Evolutionary conservation across 2,888 invertebrate genomes (phyloP), one percentile per base, ranked within the genome.

Genomic region (Suillia variegata): DNA sequence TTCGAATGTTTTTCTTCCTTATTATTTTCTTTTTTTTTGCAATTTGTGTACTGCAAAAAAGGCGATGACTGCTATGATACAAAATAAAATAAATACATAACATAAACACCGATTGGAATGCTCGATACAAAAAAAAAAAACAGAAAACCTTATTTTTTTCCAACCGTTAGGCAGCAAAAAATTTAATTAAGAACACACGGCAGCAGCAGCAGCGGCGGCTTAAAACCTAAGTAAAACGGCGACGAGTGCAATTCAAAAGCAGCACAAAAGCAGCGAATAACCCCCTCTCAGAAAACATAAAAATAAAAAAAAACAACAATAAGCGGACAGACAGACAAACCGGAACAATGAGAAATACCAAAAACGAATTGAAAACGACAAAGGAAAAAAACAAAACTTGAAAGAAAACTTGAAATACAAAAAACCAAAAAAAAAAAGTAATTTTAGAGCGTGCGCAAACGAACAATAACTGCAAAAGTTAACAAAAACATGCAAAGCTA

Each of bases 391-490:
- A 38, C 6, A 8, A 6, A 12, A 31, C 31, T 31, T 8, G n/a
- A 38, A 38, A 38, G 38, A 38, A 38, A 38, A 38, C 38, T 38
- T 38, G 38, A 38, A 31, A 6, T 31, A 31, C n/a, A n/a, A n/a
- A n/a, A n/a, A n/a, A n/a, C n/a, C n/a, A n/a, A n/a, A n/a, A n/a
- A n/a, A 26, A 38, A 4, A 10, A 38, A 38, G n/a, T n/a, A 38
- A 45, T 45, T 45, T 45, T 45, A 45, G 45, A 45, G 45, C 45
- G 45, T 45, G 45, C 45, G 45, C 45, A 45, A 45, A 18, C 45
- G 20, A 45, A 17, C 10, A 38, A 38, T n/a, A 38, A 38, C 38
- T 13, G n/a, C 38, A 38, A n/a, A 8, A 38, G n/a, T 38, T 4
- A 38, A 26, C 5, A 13, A n/a, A 38, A 45, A 4, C 45, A 5